These are phyloP conservation scores for Pandemis corylana DNA, from an alignment of 2,888 invertebrate species.

Conservation along the genomic window DNA sequence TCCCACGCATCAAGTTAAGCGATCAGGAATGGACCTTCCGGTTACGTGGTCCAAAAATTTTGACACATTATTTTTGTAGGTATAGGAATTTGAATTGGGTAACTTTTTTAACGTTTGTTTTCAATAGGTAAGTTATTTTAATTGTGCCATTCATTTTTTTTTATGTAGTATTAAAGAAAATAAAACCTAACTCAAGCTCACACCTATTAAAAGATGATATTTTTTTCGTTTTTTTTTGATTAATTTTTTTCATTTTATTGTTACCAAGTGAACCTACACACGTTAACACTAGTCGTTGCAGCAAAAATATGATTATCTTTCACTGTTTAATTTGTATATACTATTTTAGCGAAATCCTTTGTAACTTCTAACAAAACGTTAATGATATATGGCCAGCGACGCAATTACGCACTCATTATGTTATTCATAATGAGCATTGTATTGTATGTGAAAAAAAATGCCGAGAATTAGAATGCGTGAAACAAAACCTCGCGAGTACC, in stretches of 20 bases:
- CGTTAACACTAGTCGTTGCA: too few relatives aligned
- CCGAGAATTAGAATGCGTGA: conserved; percentile 70
- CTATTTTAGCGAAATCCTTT: conserved; percentile 4
- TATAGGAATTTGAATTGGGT: neutral
- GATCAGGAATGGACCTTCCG: conserved; percentile 31
- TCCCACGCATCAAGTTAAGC: conserved; percentile 24
- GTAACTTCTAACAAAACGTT: conserved; percentile 60
- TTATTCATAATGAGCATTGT: conserved; percentile 67
- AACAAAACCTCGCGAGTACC: conserved; percentile 53
- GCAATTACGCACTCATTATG: conserved; percentile 63
- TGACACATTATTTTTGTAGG: neutral
- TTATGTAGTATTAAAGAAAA: neutral
- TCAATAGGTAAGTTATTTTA: too few relatives aligned
- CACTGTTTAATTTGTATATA: neutral
- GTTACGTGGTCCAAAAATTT: neutral
- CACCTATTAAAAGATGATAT: too few relatives aligned
- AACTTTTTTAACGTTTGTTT: too few relatives aligned
- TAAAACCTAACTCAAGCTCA: too few relatives aligned
- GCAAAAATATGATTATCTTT: neutral
- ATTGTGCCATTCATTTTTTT: too few relatives aligned
- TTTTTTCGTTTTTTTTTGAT: too few relatives aligned
- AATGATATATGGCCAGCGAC: conserved; percentile 57
- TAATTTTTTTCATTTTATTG: too few relatives aligned
- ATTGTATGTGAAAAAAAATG: conserved; percentile 63
- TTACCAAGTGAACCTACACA: too few relatives aligned